These are phyloP conservation scores for Pleuronectes platessa DNA, from an alignment of 2,113 vertebrate species.

Conservation along the genomic window DNA sequence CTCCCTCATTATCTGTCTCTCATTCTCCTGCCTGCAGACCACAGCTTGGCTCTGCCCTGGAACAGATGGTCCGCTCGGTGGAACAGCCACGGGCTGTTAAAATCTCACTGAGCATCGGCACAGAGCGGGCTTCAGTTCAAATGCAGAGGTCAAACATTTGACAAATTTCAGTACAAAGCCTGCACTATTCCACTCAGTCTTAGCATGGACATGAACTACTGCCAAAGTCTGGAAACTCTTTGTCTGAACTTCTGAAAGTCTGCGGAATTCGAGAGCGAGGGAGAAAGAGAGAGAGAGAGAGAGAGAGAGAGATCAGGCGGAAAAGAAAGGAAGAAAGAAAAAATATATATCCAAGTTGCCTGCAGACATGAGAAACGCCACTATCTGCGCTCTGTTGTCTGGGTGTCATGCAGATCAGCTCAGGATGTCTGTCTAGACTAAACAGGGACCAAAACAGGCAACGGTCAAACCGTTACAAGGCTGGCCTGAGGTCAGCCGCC, in stretches of 20 bases:
- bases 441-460: slow-evolving; percentile 75
- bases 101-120: slow-evolving; percentile 61
- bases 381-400: slow-evolving; percentile 78
- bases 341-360: slow-evolving; percentile 63
- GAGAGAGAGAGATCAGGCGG: too few species aligned
- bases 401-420: slow-evolving; percentile 75
- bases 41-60: slow-evolving; percentile 60
- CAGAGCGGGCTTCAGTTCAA: slow-evolving; percentile 72
- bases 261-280: slow-evolving; percentile 70
- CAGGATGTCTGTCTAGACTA: slow-evolving; percentile 83
- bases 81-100: slow-evolving; percentile 71
- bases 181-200: slow-evolving; percentile 77
- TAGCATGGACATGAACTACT: slow-evolving; percentile 67
- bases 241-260: slow-evolving; percentile 73
- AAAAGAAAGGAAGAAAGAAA: slow-evolving; percentile 16
- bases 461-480: slow-evolving; percentile 66
- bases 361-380: slow-evolving; percentile 78
- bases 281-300: slow-evolving; percentile 54
- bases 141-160: slow-evolving; percentile 76
- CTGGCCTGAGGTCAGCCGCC: slow-evolving; percentile 69
- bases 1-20: slow-evolving; percentile 65
- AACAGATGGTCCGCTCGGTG: slow-evolving; percentile 70
- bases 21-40: slow-evolving; percentile 63
- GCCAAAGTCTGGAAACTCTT: slow-evolving; percentile 79
- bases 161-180: slow-evolving; percentile 79